Evolutionary conservation across 2,797 vertebrate genomes (phyloP).

Genomic region (Triplophysa yarkandensis): DNA sequence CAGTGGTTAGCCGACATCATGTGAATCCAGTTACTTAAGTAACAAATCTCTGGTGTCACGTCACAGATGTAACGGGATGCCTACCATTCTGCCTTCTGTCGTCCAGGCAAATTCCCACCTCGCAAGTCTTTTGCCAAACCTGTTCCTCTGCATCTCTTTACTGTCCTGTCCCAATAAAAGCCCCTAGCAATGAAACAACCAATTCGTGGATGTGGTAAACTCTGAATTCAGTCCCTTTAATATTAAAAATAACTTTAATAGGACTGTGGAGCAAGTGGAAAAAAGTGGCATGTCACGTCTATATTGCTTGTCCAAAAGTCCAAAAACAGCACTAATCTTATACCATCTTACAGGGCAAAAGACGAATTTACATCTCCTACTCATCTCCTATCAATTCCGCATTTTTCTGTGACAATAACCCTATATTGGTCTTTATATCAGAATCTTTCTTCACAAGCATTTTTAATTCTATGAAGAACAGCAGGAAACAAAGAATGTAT

Average conservation of each 20-base stretch:
- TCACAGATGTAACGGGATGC: no score
- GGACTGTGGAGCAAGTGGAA: background rate
- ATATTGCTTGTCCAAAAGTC: background rate
- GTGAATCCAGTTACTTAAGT: no score
- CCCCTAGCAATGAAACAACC: no score
- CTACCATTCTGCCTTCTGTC: no score
- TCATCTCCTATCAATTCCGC: conserved; percentile 23
- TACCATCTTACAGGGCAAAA: background rate
- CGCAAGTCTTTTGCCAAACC: no score
- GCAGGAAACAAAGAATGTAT: conserved; percentile 31
- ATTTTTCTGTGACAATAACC: no score
- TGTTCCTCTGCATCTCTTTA: no score
- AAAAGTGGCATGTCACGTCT: no score
- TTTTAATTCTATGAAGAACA: conserved; percentile 15
- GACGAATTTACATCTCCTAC: background rate
- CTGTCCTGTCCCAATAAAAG: no score
- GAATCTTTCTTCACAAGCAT: conserved; percentile 12
- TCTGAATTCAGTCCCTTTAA: background rate
- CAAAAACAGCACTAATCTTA: background rate
- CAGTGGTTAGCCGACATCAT: no score
- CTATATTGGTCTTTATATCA: conserved; percentile 30
- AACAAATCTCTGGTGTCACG: no score
- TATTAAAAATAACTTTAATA: background rate
- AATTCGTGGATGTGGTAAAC: background rate
- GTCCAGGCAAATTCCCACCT: no score